phyloP scores from a whole-genome alignment of 2,797 vertebrate species.

The Tachyglossus aculeatus region DNA sequence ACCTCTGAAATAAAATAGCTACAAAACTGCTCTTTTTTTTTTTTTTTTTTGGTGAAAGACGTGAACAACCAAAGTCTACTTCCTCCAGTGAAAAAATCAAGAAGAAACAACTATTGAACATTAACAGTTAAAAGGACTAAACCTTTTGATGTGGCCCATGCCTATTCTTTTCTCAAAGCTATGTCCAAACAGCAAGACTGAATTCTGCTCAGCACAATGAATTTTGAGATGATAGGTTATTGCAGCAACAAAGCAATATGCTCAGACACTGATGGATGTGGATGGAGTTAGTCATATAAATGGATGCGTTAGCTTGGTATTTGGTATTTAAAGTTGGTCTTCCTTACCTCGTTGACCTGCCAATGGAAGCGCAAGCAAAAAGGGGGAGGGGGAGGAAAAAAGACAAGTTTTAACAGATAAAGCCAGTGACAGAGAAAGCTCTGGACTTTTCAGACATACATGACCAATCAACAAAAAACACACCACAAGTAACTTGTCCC shows the following conservation, averaged over 20 bases:
- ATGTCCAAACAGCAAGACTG: constrained; percentile 51
- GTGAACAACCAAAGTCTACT: constrained; percentile 14
- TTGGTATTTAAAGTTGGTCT: constrained; percentile 67
- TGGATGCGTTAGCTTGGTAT: constrained; percentile 74
- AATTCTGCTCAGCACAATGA: constrained; percentile 46
- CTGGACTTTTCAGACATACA: constrained; percentile 66
- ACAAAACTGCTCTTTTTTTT: not conserved
- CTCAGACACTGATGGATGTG: constrained; percentile 63
- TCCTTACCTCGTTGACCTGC: constrained; percentile 99
- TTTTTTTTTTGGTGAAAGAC: not conserved
- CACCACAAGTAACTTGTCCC: constrained; percentile 26
- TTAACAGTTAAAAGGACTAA: constrained; percentile 44
- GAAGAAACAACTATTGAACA: constrained; percentile 57
- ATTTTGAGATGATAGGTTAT: constrained; percentile 8
- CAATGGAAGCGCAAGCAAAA: constrained; percentile 86
- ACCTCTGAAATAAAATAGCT: constrained; percentile 37
- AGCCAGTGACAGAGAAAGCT: constrained; percentile 70
- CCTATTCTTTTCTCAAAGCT: constrained; percentile 41
- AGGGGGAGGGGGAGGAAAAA: constrained; percentile 74
- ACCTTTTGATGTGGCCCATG: constrained; percentile 49
- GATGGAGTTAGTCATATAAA: constrained; percentile 80
- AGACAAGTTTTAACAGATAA: constrained; percentile 81
- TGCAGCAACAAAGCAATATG: constrained; percentile 41
- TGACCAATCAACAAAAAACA: constrained; percentile 42
- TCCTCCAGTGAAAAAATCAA: constrained; percentile 44